Evolutionary conservation across 1,140 invertebrate genomes (phyloP), one percentile per base, ranked within the genome.

Genomic region (Chionoecetes opilio): DNA sequence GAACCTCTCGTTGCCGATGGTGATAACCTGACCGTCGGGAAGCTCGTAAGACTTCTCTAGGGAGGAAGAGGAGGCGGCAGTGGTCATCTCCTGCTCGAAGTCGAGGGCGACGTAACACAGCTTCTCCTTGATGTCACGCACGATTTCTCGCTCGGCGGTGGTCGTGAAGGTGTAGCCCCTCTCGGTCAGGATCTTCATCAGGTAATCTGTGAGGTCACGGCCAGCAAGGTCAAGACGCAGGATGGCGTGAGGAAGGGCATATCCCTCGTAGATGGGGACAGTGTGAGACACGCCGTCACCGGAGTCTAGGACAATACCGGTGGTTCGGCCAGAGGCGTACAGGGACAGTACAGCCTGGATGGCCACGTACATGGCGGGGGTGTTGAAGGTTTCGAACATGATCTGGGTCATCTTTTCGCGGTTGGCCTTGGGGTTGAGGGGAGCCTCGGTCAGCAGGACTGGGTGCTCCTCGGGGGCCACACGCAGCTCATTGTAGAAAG

Each of bases 51-150:
- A 94, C 88, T 94, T 94, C 53, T 94, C 93, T 32, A 94, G 87
- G 14, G 93, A 94, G 63, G 93, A 94, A 63, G 93, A 94, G 0
- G 93, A 90, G 5, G 93, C 93, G 32, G 93, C 93, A 34, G 93
- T 94, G 63, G 93, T 94, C 93, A 94, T 94, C 32, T 94, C 93
- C 75, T 94, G 88, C 75, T 94, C 93, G 63, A 94, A 94, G 88
- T 94, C 93, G 0, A 94, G 93, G 37, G 93, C 93, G 0, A 94
- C 87, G 35, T 94, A 94, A 37, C 93, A 94, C 63, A 94, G 35
- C 75, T 94, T 94, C 84, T 94, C 93, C 93, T 94, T 94, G 46
- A 94, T 94, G 87, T 94, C 93, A 90, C 93, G 93, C 31, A 94
- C 93, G 63, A 94, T 94, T 91, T 94, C 93, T 91, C 93, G 86